phyloP scores from a whole-genome alignment of 2,888 invertebrate genomes.

The Bombyx huttoni region DNA sequence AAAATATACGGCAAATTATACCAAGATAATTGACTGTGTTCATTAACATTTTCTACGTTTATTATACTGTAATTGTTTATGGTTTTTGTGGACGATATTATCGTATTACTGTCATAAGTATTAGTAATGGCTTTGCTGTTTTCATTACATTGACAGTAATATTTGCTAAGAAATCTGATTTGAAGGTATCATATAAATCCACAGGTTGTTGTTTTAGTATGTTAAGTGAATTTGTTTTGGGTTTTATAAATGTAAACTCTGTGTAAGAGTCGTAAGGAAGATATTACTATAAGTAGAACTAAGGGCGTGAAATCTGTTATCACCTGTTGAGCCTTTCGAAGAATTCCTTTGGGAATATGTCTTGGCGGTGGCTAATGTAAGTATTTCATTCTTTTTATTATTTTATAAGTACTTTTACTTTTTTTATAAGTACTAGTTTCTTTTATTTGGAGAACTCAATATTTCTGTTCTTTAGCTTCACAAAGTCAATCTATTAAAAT shows the following conservation, averaged over 20 bases:
- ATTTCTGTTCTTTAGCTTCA: too few species aligned
- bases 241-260: conserved; percentile 41
- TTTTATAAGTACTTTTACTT: background rate
- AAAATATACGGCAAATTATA: conserved; percentile 30
- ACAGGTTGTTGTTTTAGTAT: conserved; percentile 50
- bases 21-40: conserved; percentile 8
- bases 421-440: background rate
- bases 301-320: conserved; percentile 30
- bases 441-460: too few species aligned
- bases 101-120: too few species aligned
- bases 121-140: background rate
- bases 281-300: conserved; percentile 29
- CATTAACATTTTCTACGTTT: background rate
- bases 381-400: conserved; percentile 17
- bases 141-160: too few species aligned
- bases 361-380: conserved; percentile 54
- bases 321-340: conserved; percentile 62
- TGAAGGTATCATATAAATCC: conserved; percentile 24
- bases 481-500: too few species aligned
- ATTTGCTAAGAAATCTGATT: background rate
- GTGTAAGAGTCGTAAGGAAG: conserved; percentile 36
- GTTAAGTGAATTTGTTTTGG: conserved; percentile 20
- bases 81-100: too few species aligned
- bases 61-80: conserved; percentile 2
- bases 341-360: conserved; percentile 49